These are phyloP conservation scores for Drosophila sturtevanti DNA, from an alignment of 1,140 invertebrate species.

Conservation along the genomic window DNA sequence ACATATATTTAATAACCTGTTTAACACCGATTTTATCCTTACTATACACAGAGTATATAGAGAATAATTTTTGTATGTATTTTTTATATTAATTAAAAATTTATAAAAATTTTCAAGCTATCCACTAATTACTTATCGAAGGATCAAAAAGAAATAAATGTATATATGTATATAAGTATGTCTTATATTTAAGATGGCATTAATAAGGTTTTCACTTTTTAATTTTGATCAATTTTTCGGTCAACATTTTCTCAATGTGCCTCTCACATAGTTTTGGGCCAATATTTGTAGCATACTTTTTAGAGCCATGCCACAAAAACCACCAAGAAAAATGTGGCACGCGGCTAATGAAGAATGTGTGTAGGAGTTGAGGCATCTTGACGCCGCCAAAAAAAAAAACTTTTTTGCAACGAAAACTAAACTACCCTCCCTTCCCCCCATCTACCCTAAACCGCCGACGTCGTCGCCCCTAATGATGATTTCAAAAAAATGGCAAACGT, in stretches of 20 bases:
- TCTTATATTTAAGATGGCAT: no score
- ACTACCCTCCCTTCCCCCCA: neutral
- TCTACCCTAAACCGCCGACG: neutral
- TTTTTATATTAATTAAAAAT: no score
- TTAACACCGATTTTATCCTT: no score
- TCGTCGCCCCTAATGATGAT: conserved; percentile 47
- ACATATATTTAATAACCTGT: no score
- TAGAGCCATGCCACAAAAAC: conserved; percentile 33
- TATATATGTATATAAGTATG: no score
- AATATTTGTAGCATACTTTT: conserved; percentile 40
- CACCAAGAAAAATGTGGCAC: conserved; percentile 54
- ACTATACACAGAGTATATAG: no score
- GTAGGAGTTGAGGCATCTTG: conserved; percentile 22
- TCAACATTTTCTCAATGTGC: neutral
- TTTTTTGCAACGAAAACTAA: conserved; percentile 27
- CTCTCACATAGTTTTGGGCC: neutral
- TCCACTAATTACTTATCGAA: no score
- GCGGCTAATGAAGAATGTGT: conserved; percentile 63
- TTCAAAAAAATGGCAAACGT: conserved; percentile 57
- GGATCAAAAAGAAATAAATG: no score
- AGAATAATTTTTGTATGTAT: no score
- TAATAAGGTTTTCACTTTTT: no score
- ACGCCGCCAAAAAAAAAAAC: conserved; percentile 24
- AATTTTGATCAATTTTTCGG: neutral
- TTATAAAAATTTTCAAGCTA: no score